Base-by-base conservation (phyloP, 2,888 invertebrate species). In the Calliphora vomitoria region DNA sequence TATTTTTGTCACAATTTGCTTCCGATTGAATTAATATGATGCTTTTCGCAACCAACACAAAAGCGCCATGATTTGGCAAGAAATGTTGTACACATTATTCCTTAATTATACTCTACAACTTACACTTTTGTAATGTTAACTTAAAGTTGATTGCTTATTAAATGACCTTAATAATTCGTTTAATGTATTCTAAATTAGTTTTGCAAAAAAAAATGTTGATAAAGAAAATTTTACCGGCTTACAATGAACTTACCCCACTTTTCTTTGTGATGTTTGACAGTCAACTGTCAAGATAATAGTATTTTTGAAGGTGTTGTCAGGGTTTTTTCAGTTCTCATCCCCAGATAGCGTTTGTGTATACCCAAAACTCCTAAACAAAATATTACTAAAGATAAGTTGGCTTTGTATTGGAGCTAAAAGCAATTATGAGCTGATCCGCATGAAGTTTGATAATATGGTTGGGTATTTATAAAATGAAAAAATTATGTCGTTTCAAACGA, bases 201-300 rank as follows among this genome's bases (percentile, higher is more conserved):
- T 64, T 50, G 50, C 50, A 69, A 15, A 31, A 47, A 31, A 47
- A 47, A 25, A 38, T n/a, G 38, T 50, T 69, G 8, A 69, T 47
- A 55, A 44, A 41, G 31, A 60, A 35, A 18, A 31, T 38, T 41
- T 20, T 62, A 41, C 83, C 83, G 84, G 80, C 80, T 69, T 25
- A 11, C 13, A 8, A 1, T 41, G 31, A 64, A 72, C 72, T 84
- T 71, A 78, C 60, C 76, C 69, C 5, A 71, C 18, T 68, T 47
- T 74, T 47, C 47, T 79, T 71, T 78, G 44, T 64, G 15, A 60
- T 72, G 44, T 66, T 66, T 68, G 74, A 79, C 68, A 69, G 11
- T 3, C n/a, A 69, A 80, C 38, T 68, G 53, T 18, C 13, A 11
- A 44, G 8, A 62, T 53, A 53, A 62, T 60, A 25, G 31, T 10